Evolutionary conservation across 2,113 vertebrate genomes (phyloP).

Genomic region (Psilopsiagon aurifrons): DNA sequence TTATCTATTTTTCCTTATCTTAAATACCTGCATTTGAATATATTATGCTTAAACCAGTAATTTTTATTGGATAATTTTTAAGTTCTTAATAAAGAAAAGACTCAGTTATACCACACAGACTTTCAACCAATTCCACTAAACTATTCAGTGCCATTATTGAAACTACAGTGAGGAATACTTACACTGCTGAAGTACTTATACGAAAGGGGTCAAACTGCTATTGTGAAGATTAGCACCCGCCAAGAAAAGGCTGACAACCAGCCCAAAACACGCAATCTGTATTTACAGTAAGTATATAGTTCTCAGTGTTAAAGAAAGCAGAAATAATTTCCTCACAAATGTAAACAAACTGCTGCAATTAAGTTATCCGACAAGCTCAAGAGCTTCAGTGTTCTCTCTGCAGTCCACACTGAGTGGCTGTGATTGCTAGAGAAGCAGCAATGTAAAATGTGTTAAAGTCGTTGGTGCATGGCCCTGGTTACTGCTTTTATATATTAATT

Average conservation of each 20-base stretch:
- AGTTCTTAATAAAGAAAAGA: background rate
- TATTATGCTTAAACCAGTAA: background rate
- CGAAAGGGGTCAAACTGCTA: background rate
- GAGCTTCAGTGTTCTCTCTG: background rate
- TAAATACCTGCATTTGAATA: background rate
- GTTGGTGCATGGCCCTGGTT: background rate
- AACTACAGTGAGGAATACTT: background rate
- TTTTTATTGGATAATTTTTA: background rate
- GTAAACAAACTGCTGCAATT: constrained; percentile 11
- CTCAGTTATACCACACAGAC: background rate
- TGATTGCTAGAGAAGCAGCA: background rate
- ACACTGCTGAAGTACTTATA: background rate
- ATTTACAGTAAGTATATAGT: background rate
- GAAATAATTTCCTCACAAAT: background rate
- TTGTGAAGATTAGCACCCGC: background rate
- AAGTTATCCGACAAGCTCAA: background rate
- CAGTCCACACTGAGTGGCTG: background rate
- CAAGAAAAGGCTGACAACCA: constrained; percentile 1
- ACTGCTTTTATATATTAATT: background rate
- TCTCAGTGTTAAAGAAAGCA: background rate
- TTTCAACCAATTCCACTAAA: background rate
- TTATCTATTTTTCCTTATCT: background rate
- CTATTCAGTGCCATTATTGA: background rate
- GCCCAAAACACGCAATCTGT: background rate
- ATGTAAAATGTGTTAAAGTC: background rate